Percentiles rank a stretch among this genome's conserved stretches.
Evolutionary conservation across 2,113 vertebrate genomes (phyloP).

Genomic region (Tautogolabrus adspersus): DNA sequence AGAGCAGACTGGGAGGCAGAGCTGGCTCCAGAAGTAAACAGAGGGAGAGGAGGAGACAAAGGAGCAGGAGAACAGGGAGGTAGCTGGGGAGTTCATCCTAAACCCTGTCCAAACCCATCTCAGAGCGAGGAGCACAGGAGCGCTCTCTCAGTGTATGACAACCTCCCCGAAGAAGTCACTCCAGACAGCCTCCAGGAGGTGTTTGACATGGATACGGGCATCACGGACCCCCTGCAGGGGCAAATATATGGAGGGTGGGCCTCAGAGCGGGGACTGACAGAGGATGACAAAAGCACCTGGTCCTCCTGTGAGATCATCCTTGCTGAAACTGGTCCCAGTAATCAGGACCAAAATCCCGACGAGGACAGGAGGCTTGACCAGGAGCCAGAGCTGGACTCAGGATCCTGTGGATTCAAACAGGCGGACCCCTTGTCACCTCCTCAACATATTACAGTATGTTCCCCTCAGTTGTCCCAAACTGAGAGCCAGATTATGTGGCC

Average conservation of each 20-base stretch:
- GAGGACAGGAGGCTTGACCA: slow-evolving; percentile 32
- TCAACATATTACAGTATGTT: slow-evolving; percentile 10
- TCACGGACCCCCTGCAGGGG: slow-evolving; percentile 37
- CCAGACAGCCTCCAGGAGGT: slow-evolving; percentile 15
- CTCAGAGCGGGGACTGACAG: slow-evolving; percentile 22
- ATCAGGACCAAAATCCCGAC: slow-evolving; percentile 56
- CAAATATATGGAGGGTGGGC: slow-evolving; percentile 36
- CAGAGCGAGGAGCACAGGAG: slow-evolving; percentile 71
- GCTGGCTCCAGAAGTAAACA: slow-evolving; percentile 43
- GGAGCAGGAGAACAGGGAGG: slow-evolving; percentile 45
- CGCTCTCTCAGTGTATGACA: slow-evolving; percentile 76
- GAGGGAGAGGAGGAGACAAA: slow-evolving; percentile 43
- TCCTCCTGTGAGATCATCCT: slow-evolving; percentile 62
- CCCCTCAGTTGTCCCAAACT: slow-evolving; percentile 20
- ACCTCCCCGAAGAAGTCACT: slow-evolving; percentile 11
- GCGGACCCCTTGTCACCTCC: slow-evolving; percentile 1
- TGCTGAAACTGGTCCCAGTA: slow-evolving; percentile 42
- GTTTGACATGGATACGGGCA: slow-evolving; percentile 58
- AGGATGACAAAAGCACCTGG: slow-evolving; percentile 66
- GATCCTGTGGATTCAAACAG: slow-evolving; percentile 27
- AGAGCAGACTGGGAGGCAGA: slow-evolving; percentile 63
- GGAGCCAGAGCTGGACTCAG: slow-evolving; percentile 60
- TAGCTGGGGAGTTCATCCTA: slow-evolving; percentile 33
- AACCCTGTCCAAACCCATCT: slow-evolving; percentile 59
- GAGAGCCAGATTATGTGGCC: slow-evolving; percentile 36